phyloP scores from a whole-genome alignment of 2,113 vertebrate species.

The Oceanites oceanicus region DNA sequence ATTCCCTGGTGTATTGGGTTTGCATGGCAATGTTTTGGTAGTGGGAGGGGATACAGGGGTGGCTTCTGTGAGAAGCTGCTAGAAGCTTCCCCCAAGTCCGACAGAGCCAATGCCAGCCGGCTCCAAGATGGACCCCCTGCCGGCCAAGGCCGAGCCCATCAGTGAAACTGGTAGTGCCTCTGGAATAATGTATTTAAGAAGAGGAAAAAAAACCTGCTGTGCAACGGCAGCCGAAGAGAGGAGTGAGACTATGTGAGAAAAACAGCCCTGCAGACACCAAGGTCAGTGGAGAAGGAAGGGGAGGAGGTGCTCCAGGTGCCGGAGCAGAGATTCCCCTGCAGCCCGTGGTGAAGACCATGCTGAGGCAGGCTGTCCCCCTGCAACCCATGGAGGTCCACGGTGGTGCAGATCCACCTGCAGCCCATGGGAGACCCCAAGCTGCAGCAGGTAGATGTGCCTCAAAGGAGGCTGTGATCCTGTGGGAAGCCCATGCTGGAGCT shows the following conservation, averaged over 20 bases:
- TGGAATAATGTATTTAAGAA: not conserved
- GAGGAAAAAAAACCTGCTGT: no score
- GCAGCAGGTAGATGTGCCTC: not conserved
- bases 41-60: rapidly evolving
- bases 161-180: rapidly evolving
- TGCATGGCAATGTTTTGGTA: not conserved
- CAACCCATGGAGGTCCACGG: not conserved
- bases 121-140: rapidly evolving
- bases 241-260: not conserved
- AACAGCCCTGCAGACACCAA: not conserved
- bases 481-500: not conserved
- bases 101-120: not conserved
- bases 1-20: not conserved
- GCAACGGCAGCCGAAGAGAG: not conserved
- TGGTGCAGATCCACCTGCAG: no score
- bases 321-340: not conserved
- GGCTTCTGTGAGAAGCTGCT: not conserved
- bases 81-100: rapidly evolving
- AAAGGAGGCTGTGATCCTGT: not conserved
- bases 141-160: not conserved
- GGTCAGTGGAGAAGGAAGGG: not conserved
- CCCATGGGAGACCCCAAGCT: rapidly evolving
- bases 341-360: not conserved
- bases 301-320: not conserved
- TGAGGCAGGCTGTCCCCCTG: not conserved